Evolutionary conservation across 1,140 invertebrate genomes (phyloP).

Genomic region (Drosophila sproati): DNA sequence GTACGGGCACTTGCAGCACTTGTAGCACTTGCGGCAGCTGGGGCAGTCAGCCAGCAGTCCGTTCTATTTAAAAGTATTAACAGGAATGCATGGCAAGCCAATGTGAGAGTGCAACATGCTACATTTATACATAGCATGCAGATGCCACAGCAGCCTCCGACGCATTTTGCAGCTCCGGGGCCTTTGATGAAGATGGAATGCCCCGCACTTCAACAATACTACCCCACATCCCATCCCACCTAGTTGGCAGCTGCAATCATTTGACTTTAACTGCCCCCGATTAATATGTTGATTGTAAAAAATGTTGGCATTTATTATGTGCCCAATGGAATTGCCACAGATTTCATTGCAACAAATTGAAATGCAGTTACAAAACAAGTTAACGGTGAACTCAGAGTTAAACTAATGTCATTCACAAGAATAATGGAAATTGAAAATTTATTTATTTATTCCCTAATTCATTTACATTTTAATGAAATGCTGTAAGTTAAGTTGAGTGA

Average conservation of each 20-base stretch:
- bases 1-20: slow-evolving; percentile 5
- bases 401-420: slow-evolving; percentile 12
- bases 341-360: slow-evolving; percentile 61
- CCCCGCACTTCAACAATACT: not conserved
- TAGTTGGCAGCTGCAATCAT: slow-evolving; percentile 65
- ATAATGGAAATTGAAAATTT: not conserved
- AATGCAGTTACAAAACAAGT: slow-evolving; percentile 38
- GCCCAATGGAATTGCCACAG: slow-evolving; percentile 39
- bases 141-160: slow-evolving; percentile 44
- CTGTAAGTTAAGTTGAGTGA: slow-evolving; percentile 16
- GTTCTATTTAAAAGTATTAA: slow-evolving; percentile 44
- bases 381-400: slow-evolving; percentile 13
- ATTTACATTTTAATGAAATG: not conserved
- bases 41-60: slow-evolving; percentile 28
- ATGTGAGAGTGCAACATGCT: slow-evolving; percentile 60
- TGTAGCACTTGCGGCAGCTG: slow-evolving; percentile 27
- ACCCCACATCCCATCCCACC: not conserved
- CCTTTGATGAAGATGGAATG: slow-evolving; percentile 78
- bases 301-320: slow-evolving; percentile 51
- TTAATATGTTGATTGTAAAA: slow-evolving; percentile 71
- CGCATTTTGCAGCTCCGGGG: slow-evolving; percentile 24
- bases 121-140: slow-evolving; percentile 52
- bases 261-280: slow-evolving; percentile 66
- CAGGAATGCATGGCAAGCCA: slow-evolving; percentile 40
- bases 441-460: not conserved